Conservation (phyloP, 2,797 vertebrate genomes). For the Loriculus beryllinus region DNA sequence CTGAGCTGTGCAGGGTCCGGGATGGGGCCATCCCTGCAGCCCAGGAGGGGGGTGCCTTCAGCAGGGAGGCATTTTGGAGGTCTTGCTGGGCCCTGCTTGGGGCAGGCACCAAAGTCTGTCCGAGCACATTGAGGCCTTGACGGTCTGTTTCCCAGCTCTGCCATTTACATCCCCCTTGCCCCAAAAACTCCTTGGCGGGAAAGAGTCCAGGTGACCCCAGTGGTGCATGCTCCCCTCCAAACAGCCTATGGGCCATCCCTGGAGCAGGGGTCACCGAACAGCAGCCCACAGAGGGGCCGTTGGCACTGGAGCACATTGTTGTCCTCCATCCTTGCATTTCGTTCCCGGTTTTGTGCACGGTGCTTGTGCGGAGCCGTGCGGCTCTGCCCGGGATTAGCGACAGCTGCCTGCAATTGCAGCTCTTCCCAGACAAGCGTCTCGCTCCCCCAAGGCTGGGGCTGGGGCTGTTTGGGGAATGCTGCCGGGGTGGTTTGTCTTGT, state of each 20-base stretch:
- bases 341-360: neutral
- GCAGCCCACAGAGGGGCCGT: neutral
- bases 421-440: conserved; percentile 64
- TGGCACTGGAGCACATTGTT: fast-evolving
- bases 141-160: neutral
- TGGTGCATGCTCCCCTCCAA: neutral
- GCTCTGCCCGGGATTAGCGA: conserved; percentile 28
- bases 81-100: fast-evolving
- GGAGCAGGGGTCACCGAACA: fast-evolving
- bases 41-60: neutral
- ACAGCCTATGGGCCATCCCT: neutral
- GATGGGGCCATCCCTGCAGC: neutral
- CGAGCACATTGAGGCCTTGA: neutral
- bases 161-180: fast-evolving
- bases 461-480: conserved; percentile 69
- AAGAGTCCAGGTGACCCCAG: neutral
- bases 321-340: fast-evolving
- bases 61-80: neutral
- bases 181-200: fast-evolving
- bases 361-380: neutral
- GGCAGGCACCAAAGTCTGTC: neutral
- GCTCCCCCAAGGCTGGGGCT: conserved; percentile 64
- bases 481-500: conserved; percentile 71
- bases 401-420: conserved; percentile 61
- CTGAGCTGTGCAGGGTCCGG: neutral